Percentiles rank a stretch among this genome's conserved stretches.
phyloP scores from a whole-genome alignment of 2,113 vertebrate species.

The Calonectris borealis region DNA sequence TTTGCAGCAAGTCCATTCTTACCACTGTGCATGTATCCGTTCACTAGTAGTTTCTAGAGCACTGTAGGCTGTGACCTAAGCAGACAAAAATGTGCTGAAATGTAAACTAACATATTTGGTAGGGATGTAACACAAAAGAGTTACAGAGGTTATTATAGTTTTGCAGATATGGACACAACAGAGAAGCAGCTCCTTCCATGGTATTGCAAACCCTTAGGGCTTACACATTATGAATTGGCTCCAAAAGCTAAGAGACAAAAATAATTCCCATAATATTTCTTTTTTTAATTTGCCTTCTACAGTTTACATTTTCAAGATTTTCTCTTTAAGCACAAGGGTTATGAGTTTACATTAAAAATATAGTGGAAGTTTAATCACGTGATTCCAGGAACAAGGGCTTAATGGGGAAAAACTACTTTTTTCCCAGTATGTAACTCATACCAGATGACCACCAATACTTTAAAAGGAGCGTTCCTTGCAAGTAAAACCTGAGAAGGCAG shows the following conservation, averaged over 20 bases:
- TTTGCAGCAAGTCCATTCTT: neutral
- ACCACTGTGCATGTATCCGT: neutral
- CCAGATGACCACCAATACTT: neutral
- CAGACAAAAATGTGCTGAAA: constrained; percentile 34
- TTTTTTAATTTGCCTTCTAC: neutral
- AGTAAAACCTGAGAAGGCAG: neutral
- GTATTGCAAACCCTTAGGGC: neutral
- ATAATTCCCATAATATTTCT: neutral
- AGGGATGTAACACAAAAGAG: neutral
- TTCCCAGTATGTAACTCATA: neutral
- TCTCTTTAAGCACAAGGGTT: neutral
- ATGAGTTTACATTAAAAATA: neutral
- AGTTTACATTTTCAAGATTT: neutral
- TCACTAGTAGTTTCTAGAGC: neutral
- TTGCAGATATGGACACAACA: neutral
- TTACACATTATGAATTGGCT: neutral
- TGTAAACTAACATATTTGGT: constrained; percentile 14
- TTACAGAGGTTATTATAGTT: neutral
- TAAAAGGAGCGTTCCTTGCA: neutral
- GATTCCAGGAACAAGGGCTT: neutral
- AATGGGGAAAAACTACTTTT: neutral
- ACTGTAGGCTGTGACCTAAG: neutral
- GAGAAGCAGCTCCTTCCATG: neutral
- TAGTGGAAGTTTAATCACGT: neutral
- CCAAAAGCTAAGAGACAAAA: neutral